Base-by-base conservation (phyloP, 2,888 invertebrate genomes). In the Orchesellides sinensis region DNA sequence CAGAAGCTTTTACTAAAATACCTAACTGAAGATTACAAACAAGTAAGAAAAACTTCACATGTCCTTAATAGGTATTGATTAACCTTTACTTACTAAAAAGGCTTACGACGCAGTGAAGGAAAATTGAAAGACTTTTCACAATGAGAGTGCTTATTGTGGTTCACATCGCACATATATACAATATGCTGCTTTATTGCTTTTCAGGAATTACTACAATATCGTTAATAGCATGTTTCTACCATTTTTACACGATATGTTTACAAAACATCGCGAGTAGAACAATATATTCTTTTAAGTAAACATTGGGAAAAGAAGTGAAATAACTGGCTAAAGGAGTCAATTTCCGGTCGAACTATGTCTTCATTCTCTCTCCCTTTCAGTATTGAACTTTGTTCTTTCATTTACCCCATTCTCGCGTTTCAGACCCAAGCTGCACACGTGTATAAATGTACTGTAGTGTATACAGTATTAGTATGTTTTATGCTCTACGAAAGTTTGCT, bases 321-420 rank as follows among this genome's bases (percentile, higher is more conserved):
- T 68, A 77, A 77, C 75, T 56, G 59, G 75, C 45, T 69, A 47
- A 68, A 68, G 69, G 61, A 78, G 78, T 78, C 78, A 78, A 78
- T 78, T 78, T 78, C 78, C 78, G 78, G 78, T 78, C 45, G 45
- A 69, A n/a, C 66, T 14, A 56, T 61, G 29, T 47, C 49, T 32
- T 14, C 45, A 23, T 23, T 59, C 27, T 45, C 19, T 45, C 59
- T 66, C 19, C 25, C 54, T 25, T 25, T 25, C 19, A 12, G 12
- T 2, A 10, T 10, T 1, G 10, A 25, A 25, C 25, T 54, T 54
- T 25, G 12, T 54, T 25, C 14, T 19, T 54, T 14, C 40, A 32
- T 52, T 54, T 69, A 3, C 12, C 29, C 27, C 27, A 8, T 21
- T 23, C 23, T 12, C 21, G 29, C 14, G 10, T n/a, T 23, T 27